Evolutionary conservation across 2,113 vertebrate species (phyloP).

Genomic region (Urocolius indicus): DNA sequence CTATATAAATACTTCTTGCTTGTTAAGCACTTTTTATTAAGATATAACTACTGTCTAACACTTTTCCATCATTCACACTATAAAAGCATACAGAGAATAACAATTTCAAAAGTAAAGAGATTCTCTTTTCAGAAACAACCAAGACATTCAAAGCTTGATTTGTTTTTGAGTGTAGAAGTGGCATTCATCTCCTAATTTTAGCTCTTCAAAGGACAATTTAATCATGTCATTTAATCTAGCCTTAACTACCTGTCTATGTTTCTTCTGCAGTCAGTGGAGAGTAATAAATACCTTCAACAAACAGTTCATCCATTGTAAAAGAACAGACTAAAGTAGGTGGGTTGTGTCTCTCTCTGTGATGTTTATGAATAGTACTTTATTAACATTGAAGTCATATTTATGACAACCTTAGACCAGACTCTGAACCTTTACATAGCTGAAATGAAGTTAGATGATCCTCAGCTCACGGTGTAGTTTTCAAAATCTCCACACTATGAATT

Average conservation of each 20-base stretch:
- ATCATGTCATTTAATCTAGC: background rate
- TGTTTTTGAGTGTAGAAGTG: background rate
- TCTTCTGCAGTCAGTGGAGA: background rate
- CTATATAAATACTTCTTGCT: constrained; percentile 63
- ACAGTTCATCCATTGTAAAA: background rate
- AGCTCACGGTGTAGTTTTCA: background rate
- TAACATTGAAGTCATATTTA: background rate
- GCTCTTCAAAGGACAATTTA: background rate
- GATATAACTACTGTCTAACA: constrained; percentile 47
- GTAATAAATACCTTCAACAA: background rate
- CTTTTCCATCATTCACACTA: constrained; percentile 41
- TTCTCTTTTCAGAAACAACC: constrained; percentile 29
- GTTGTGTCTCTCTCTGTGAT: background rate
- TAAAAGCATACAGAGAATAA: constrained; percentile 29
- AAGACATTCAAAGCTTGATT: background rate
- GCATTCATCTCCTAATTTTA: background rate
- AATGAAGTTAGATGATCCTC: background rate
- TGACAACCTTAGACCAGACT: background rate
- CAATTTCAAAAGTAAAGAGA: constrained; percentile 22
- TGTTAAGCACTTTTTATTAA: constrained; percentile 72
- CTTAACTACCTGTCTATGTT: background rate
- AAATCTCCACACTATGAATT: background rate
- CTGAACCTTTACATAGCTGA: background rate
- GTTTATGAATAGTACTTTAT: background rate
- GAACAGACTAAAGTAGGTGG: background rate